Evolutionary conservation across 2,113 vertebrate genomes (phyloP).

Genomic region (Neotoma lepida): DNA sequence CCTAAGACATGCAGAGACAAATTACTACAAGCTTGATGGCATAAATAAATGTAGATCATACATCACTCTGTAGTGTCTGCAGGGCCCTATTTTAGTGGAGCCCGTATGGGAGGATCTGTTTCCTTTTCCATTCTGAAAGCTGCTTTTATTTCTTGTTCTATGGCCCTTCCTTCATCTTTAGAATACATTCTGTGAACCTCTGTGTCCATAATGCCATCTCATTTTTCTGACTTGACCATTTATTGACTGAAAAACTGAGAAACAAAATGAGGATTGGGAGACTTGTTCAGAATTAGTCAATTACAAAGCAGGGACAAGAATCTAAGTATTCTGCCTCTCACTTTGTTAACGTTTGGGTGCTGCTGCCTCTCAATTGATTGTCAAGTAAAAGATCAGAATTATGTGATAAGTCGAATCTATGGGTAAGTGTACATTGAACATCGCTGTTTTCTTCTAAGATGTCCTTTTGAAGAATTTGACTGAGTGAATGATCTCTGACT

Average conservation of each 20-base stretch:
- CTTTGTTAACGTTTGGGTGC: not conserved
- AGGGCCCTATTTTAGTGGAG: not conserved
- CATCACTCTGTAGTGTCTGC: not conserved
- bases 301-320: not conserved
- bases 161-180: constrained; percentile 26
- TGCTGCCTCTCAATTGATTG: not conserved
- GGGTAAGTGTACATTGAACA: not conserved
- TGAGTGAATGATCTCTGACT: not conserved
- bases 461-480: not conserved
- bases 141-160: not conserved
- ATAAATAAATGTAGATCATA: constrained; percentile 26
- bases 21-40: not conserved
- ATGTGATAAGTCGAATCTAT: not conserved
- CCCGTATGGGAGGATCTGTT: not conserved
- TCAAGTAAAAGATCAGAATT: not conserved
- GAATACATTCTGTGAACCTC: not conserved
- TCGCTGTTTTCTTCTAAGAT: not conserved
- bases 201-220: not conserved
- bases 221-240: constrained; percentile 44
- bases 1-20: not conserved
- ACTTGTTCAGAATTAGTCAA: not conserved
- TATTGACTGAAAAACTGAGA: not conserved
- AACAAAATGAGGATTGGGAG: constrained; percentile 4
- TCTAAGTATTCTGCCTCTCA: not conserved
- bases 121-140: not conserved